Evolutionary conservation across 1,140 invertebrate species (phyloP).

Genomic region (Procambarus virginalis): DNA sequence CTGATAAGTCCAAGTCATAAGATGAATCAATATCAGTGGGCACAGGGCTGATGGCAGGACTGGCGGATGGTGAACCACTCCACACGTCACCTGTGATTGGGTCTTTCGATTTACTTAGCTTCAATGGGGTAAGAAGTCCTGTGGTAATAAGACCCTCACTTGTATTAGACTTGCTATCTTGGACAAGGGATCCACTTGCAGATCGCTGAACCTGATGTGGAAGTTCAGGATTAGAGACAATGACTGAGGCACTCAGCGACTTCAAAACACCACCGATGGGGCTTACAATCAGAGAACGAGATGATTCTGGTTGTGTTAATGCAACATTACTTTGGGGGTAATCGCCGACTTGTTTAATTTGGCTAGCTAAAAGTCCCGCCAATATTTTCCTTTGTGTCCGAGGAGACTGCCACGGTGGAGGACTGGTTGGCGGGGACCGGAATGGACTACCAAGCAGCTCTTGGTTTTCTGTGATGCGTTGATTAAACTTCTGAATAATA

Average conservation of each 20-base stretch:
- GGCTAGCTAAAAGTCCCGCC: conserved; percentile 4
- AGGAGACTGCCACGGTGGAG: conserved; percentile 56
- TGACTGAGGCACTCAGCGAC: conserved; percentile 46
- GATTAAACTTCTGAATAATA: conserved; percentile 57
- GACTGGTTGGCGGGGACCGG: conserved; percentile 40
- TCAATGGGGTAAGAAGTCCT: not conserved
- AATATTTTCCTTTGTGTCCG: conserved; percentile 50
- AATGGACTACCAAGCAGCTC: conserved; percentile 57
- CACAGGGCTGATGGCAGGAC: conserved; percentile 33
- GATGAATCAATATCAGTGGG: conserved; percentile 52
- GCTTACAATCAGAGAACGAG: not conserved
- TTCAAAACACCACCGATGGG: conserved; percentile 41
- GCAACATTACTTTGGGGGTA: not conserved
- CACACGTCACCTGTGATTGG: conserved; percentile 21
- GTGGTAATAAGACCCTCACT: not conserved
- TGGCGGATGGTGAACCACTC: conserved; percentile 21
- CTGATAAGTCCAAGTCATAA: conserved; percentile 41
- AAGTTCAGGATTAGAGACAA: conserved; percentile 27
- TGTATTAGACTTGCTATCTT: conserved; percentile 1
- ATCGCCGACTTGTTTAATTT: not conserved
- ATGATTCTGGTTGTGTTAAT: not conserved
- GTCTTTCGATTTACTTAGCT: conserved; percentile 4
- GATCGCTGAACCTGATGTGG: conserved; percentile 39
- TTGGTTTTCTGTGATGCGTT: conserved; percentile 60
- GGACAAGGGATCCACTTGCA: conserved; percentile 50